Conservation (phyloP, 2,113 vertebrate species). For the Capra hircus region DNA sequence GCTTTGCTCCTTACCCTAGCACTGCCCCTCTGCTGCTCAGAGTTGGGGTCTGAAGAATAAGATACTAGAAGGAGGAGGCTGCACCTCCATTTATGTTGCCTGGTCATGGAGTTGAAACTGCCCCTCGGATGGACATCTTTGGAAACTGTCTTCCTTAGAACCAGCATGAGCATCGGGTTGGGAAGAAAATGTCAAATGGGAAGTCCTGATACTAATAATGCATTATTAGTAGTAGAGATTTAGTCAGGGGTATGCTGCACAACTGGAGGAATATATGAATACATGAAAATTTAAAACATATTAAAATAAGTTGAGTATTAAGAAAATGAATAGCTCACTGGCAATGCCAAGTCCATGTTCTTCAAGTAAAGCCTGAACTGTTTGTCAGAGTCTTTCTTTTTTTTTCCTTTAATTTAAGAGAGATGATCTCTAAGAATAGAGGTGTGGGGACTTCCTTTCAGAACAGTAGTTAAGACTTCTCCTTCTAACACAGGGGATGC, state of each 20-base stretch:
- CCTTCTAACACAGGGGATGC: neutral
- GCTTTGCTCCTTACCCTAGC: too few relatives aligned
- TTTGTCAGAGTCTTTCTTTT: neutral
- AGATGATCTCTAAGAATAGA: neutral
- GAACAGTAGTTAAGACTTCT: neutral
- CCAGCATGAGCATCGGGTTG: neutral
- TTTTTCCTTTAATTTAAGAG: neutral
- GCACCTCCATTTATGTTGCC: neutral
- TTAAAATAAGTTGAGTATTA: neutral
- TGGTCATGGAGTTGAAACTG: neutral
- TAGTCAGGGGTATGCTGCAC: neutral
- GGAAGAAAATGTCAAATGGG: neutral
- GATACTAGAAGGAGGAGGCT: too few relatives aligned
- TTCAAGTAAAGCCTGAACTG: neutral
- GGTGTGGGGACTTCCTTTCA: neutral
- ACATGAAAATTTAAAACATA: neutral
- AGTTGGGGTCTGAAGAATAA: neutral
- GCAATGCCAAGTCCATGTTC: neutral
- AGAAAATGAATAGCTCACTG: neutral
- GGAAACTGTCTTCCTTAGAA: neutral
- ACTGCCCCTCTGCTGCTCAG: neutral
- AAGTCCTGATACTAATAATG: neutral
- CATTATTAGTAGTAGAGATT: neutral
- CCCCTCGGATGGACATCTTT: neutral
- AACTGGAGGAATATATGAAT: neutral